Evolutionary conservation across 2,888 invertebrate genomes (phyloP), one percentile per base, ranked within the genome.

Genomic region (Spodoptera littoralis): DNA sequence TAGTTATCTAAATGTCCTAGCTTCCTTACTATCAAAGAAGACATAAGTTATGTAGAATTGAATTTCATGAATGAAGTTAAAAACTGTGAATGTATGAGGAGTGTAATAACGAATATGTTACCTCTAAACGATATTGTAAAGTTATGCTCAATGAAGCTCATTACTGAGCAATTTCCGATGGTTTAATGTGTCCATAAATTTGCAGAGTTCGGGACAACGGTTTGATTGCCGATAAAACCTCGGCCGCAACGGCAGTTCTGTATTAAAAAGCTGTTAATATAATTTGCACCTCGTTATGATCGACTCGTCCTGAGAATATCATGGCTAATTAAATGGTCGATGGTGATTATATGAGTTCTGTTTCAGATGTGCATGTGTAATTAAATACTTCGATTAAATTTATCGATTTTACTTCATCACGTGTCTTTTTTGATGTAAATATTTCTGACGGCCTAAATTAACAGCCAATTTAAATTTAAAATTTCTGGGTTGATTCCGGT

Each of bases 161-260:
- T 85, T 85, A 84, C 74, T 56, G 73, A 68, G 75, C 79, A 84
- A 84, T 85, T 80, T 83, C 79, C 78, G 80, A 82, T 83, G 77
- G 63, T 76, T 86, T 88, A 86, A 87, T 87, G 87, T 82, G 82
- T 80, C 83, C 84, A 88, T 90, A 89, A 89, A 88, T 88, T 85
- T 74, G 70, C 72, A 77, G 77, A 79, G 73, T 68, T 66, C 82
- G 73, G 81, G 85, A 87, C 85, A 87, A 83, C 76, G 82, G 77
- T 86, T 89, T 90, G 85, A 91, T 89, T 83, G 83, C 81, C 88
- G 82, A 92, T 90, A 90, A 91, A 91, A 88, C 76, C 80, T 79
- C 82, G 68, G 71, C 85, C 83, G 77, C 82, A 84, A 85, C 81
- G 79, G 83, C 78, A 83, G 77, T 72, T 82, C 82, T 80, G 82